Base-by-base conservation (phyloP, 2,888 invertebrate genomes). In the Metallyticus violacea region DNA sequence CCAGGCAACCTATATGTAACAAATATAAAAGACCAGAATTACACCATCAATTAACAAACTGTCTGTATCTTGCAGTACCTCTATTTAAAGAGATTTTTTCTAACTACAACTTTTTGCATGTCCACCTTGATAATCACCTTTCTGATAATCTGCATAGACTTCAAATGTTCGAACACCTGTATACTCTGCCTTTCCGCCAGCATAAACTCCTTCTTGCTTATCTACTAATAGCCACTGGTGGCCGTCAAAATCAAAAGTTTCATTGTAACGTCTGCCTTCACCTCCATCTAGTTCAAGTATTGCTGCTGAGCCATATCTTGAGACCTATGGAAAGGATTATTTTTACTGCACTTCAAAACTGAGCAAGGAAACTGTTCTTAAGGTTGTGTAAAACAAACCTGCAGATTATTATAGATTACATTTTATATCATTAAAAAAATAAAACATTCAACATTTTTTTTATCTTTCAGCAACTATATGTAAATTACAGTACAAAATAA, bases 141-240 rank as follows among this genome's bases (percentile, higher is more conserved):
- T 98, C 90, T 98, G 97, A 92, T 97, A 98, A 92, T 98, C 98
- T 0, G 97, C 97, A 90, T 97, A 98, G 6, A 98, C 98, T 92
- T 98, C 98, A 91, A 98, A 98, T 0, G 98, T 98, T 88, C 98
- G 93, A 3, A 98, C 97, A 28, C 98, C 98, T 1, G 98, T 98
- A 91, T 98, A 98, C 91, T 98, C 98, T 2, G 98, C 98, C 92
- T 98, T 98, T 25, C 98, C 98, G 86, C 99, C 99, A 0, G 98
- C 98, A 90, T 98, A 98, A 27, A 99, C 98, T 0, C 98, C 98
- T 91, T 98, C 98, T 90, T 98, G 98, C 90, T 98, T 98, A 90
- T 97, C 98, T 26, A 98, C 98, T 88, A 97, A 92, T 89, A 98
- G 93, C 96, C 97, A 97, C 90, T 98, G 98, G 91, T 98, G 98